These are phyloP conservation scores for Ophion obscuratus DNA, from an alignment of 2,888 invertebrate species.

Conservation along the genomic window DNA sequence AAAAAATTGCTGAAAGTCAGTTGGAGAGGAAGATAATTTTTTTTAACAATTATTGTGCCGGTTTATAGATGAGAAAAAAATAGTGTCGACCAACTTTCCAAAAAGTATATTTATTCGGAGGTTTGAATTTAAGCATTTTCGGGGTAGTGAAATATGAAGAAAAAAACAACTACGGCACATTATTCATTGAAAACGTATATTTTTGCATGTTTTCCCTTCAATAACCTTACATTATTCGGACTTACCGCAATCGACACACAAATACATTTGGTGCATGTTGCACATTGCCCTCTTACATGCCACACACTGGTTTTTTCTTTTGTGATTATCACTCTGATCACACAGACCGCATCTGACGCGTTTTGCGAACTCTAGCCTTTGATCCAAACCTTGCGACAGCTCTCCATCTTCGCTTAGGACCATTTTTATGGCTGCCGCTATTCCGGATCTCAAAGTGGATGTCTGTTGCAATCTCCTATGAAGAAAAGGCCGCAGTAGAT, in stretches of 20 bases:
- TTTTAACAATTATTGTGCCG: background rate
- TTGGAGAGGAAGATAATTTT: too few species aligned
- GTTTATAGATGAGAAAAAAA: slow-evolving; percentile 2
- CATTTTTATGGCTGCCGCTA: slow-evolving; percentile 14
- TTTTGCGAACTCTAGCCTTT: slow-evolving; percentile 15
- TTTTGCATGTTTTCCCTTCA: background rate
- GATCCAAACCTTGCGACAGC: background rate
- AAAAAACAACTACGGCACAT: background rate
- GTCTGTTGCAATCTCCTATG: slow-evolving; percentile 14
- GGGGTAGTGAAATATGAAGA: background rate
- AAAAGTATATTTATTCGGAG: too few species aligned
- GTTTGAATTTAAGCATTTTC: too few species aligned
- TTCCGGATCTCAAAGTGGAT: slow-evolving; percentile 11
- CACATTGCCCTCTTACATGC: slow-evolving; percentile 20
- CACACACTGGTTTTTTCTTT: slow-evolving; percentile 10
- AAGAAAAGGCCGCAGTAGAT: slow-evolving; percentile 21
- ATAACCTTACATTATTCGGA: slow-evolving; percentile 13
- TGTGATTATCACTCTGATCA: background rate
- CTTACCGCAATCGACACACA: too few species aligned
- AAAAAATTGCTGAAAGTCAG: too few species aligned
- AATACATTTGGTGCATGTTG: background rate
- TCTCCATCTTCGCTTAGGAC: slow-evolving; percentile 9
- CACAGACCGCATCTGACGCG: slow-evolving; percentile 11
- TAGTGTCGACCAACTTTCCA: slow-evolving; percentile 9
- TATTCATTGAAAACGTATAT: background rate